Conservation (phyloP, 2,888 invertebrate genomes). For the Thalpophila matura region DNA sequence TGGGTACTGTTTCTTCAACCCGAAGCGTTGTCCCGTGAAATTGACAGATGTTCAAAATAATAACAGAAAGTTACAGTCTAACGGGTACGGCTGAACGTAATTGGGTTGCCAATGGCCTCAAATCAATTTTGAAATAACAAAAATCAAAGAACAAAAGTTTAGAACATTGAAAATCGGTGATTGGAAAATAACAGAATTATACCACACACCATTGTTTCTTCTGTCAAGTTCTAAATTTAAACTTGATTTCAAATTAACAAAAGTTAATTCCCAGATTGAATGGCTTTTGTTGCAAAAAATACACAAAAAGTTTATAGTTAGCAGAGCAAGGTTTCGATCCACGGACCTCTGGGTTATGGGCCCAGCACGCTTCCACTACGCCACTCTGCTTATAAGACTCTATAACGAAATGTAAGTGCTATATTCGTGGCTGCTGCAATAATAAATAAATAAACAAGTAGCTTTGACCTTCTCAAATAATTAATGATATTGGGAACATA, state of each 20-base stretch:
- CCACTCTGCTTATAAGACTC: slow-evolving; percentile 92
- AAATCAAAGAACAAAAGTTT: slow-evolving; percentile 53
- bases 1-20: slow-evolving; percentile 73
- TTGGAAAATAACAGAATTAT: slow-evolving; percentile 46
- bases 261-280: background rate
- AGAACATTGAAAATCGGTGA: slow-evolving; percentile 34
- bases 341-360: slow-evolving; percentile 97
- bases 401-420: background rate
- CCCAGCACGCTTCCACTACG: slow-evolving; percentile 95
- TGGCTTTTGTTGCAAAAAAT: background rate
- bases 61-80: slow-evolving; percentile 77
- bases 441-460: background rate
- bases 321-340: slow-evolving; percentile 95
- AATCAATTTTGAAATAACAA: slow-evolving; percentile 71
- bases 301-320: slow-evolving; percentile 67
- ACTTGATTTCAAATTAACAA: background rate
- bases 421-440: background rate
- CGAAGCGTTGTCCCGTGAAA: slow-evolving; percentile 79
- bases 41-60: slow-evolving; percentile 83
- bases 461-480: too few species aligned
- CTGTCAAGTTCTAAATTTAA: slow-evolving; percentile 1
- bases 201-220: slow-evolving; percentile 21
- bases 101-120: slow-evolving; percentile 70
- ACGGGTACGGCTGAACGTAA: slow-evolving; percentile 67
- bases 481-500: background rate